Base-by-base conservation (phyloP, 2,797 vertebrate genomes). In the Botia almorhae region DNA sequence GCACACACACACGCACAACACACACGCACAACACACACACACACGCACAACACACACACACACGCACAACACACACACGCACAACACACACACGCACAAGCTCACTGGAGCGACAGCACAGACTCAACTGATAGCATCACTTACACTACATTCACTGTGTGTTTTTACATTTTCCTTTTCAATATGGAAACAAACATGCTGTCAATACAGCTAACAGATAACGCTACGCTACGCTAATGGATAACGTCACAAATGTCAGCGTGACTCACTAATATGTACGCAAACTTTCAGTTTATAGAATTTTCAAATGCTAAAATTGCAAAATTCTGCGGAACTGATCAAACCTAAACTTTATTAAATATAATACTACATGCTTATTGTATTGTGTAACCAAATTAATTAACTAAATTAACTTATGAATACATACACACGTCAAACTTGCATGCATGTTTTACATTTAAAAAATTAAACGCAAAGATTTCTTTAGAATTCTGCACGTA, bases 31-130 rank as follows among this genome's bases (percentile, higher is more conserved):
- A 26, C 5, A 74, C 72, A 74, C 70, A 72, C 58, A 11, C 48
- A 50, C 53, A 13, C 1, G 1, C 48, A 53, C 17, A 46, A 82
- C 53, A 74, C 85, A 85, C 53, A 74, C 85, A 85, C 63, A 55
- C 39, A 60, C 82, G 84, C 88, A 75, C 56, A 74, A 26, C 5
- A 74, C 72, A 74, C 70, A 72, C 58, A 64, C 60, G 51, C 51
- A 11, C 75, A 58, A 26, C 17, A 53, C 14, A 17, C 19, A 60
- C 2, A 23, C 12, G 14, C 3, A 61, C 17, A 55, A 29, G 29
- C 76, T 88, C 82, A 85, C 88, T 61, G 82, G 73, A 85, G 82
- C 85, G 74, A 0, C 33, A 82, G 77, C 89, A 88, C 63, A 81
- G 1, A 73, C 55, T 76, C 71, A 78, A 67, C 82, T 84, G 78